Evolutionary conservation across 1,140 invertebrate species (phyloP).

Genomic region (Acromyrmex charruanus): DNA sequence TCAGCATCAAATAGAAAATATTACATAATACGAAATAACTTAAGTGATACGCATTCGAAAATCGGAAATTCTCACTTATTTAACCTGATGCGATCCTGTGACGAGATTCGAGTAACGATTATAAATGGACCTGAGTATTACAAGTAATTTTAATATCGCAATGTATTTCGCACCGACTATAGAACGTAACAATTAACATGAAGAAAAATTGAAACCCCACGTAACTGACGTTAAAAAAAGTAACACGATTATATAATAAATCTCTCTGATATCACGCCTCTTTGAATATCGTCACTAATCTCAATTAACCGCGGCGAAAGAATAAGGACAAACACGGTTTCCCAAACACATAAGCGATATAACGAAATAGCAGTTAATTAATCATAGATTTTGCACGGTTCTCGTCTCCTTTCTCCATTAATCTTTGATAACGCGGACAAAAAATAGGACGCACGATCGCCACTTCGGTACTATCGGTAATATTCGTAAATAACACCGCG

Average conservation of each 20-base stretch:
- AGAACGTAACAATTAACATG: neutral
- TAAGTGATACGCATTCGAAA: too few species aligned
- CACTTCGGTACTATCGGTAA: neutral
- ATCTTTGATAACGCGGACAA: conserved; percentile 50
- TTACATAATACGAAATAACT: too few species aligned
- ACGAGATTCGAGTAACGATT: neutral
- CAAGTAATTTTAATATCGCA: conserved; percentile 10
- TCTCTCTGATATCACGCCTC: conserved; percentile 37
- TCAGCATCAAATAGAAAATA: too few species aligned
- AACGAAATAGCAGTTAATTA: conserved; percentile 52
- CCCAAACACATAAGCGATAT: conserved; percentile 44
- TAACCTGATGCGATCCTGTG: neutral
- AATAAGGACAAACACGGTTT: conserved; percentile 58
- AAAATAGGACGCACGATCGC: conserved; percentile 51
- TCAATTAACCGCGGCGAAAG: conserved; percentile 42
- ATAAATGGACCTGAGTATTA: neutral
- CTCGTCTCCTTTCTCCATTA: conserved; percentile 59
- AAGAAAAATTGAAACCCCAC: conserved; percentile 38
- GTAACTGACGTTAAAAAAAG: conserved; percentile 36
- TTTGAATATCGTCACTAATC: conserved; percentile 59
- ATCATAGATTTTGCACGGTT: conserved; percentile 56
- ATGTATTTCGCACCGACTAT: neutral
- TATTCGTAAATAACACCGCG: conserved; percentile 30
- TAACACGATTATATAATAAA: conserved; percentile 43
- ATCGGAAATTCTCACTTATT: neutral